Evolutionary conservation across 2,888 invertebrate genomes (phyloP).

Genomic region (Morpho achilles): DNA sequence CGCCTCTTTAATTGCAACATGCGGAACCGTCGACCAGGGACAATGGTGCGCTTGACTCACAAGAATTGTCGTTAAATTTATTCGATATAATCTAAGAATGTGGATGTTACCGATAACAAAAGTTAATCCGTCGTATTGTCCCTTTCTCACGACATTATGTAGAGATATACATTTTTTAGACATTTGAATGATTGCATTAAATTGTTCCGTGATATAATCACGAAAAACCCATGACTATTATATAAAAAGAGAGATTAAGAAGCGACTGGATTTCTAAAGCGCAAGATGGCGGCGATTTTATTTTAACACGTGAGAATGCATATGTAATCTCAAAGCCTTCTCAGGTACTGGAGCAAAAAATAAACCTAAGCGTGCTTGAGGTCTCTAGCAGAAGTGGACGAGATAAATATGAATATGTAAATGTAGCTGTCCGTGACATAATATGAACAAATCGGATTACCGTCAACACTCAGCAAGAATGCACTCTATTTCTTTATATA

Average conservation of each 20-base stretch:
- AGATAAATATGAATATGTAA: constrained; percentile 19
- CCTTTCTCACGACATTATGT: constrained; percentile 21
- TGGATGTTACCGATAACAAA: constrained; percentile 18
- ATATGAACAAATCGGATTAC: constrained; percentile 57
- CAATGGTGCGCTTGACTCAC: background rate
- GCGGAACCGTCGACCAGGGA: background rate
- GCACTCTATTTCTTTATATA: constrained; percentile 33
- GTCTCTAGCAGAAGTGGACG: constrained; percentile 12
- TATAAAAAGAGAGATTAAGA: constrained; percentile 8
- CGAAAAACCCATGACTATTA: background rate
- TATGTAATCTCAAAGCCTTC: constrained; percentile 6
- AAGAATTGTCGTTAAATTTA: constrained; percentile 12
- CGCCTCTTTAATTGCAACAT: background rate
- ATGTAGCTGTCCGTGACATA: constrained; percentile 44
- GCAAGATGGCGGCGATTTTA: constrained; percentile 9
- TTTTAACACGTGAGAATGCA: constrained; percentile 18
- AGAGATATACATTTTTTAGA: constrained; percentile 16
- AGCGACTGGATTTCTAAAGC: constrained; percentile 5
- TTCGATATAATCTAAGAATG: constrained; percentile 17
- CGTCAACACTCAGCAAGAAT: constrained; percentile 43
- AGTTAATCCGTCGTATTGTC: constrained; percentile 20
- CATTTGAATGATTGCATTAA: constrained; percentile 14
- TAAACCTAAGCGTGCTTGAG: constrained; percentile 5
- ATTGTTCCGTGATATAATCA: constrained; percentile 20
- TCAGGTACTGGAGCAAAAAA: constrained; percentile 13